These are phyloP conservation scores for Hyppa rectilinea DNA, from an alignment of 2,888 invertebrate species.

Conservation along the genomic window DNA sequence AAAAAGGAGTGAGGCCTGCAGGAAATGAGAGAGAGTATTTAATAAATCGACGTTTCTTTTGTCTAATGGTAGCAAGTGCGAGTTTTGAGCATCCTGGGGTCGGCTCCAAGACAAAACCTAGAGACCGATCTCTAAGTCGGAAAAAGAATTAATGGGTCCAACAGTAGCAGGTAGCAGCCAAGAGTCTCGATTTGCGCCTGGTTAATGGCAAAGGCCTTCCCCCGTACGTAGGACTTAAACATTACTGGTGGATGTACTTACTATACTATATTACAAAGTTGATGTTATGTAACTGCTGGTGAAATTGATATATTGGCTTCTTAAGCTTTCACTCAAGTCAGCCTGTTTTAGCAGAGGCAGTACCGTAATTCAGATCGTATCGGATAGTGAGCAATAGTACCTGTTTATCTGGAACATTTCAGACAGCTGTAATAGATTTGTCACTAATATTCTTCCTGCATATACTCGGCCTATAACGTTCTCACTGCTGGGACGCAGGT, in stretches of 20 bases:
- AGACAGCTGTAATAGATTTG: background rate
- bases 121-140: background rate
- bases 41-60: background rate
- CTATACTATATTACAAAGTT: background rate
- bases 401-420: background rate
- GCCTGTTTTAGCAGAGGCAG: background rate
- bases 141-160: no score
- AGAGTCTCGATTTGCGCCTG: background rate
- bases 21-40: background rate
- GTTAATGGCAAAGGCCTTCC: background rate
- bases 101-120: no score
- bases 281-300: background rate
- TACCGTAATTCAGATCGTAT: constrained; percentile 7
- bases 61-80: background rate
- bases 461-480: no score
- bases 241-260: background rate
- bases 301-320: background rate
- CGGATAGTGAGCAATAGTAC: no score
- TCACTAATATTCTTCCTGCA: background rate
- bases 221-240: background rate
- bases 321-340: background rate
- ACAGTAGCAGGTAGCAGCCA: background rate
- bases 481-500: no score
- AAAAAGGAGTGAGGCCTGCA: background rate
- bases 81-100: background rate